Evolutionary conservation across 2,888 invertebrate genomes (phyloP).

Genomic region (Chaetogeoica ovagalla): DNA sequence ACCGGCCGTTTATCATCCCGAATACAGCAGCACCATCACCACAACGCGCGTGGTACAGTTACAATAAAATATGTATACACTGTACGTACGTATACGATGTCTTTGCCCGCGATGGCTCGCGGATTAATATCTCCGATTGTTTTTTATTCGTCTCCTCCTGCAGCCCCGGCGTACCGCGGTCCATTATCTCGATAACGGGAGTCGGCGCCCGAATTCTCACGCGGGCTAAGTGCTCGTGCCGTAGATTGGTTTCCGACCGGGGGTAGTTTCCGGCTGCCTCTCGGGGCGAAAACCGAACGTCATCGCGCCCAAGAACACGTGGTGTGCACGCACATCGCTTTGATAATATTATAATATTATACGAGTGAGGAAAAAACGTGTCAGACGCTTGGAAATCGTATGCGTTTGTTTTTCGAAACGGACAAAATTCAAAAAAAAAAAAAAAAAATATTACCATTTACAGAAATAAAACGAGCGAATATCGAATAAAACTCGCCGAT

Average conservation of each 20-base stretch:
- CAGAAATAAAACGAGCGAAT: too few relatives aligned
- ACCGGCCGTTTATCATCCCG: conserved; percentile 37
- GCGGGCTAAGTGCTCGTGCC: conserved; percentile 48
- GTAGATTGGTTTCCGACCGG: conserved; percentile 45
- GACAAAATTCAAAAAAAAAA: too few relatives aligned
- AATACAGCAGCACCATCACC: neutral
- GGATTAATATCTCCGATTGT: conserved; percentile 49
- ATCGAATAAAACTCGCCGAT: too few relatives aligned
- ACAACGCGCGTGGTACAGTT: neutral
- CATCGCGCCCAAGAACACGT: neutral
- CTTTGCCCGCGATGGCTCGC: conserved; percentile 12
- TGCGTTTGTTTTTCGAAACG: too few relatives aligned
- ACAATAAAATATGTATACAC: too few relatives aligned
- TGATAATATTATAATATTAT: too few relatives aligned
- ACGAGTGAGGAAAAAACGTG: too few relatives aligned
- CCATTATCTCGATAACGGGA: conserved; percentile 41
- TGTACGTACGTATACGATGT: neutral
- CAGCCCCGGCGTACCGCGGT: neutral
- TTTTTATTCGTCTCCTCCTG: neutral
- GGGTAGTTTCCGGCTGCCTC: conserved; percentile 45
- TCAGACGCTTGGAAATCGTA: too few relatives aligned
- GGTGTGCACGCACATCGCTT: too few relatives aligned
- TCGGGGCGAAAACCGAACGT: conserved; percentile 7
- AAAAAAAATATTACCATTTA: too few relatives aligned
- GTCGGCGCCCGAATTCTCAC: conserved; percentile 50